Conservation (phyloP, 2,797 vertebrate species). For the Orientallactaga sibirica region DNA sequence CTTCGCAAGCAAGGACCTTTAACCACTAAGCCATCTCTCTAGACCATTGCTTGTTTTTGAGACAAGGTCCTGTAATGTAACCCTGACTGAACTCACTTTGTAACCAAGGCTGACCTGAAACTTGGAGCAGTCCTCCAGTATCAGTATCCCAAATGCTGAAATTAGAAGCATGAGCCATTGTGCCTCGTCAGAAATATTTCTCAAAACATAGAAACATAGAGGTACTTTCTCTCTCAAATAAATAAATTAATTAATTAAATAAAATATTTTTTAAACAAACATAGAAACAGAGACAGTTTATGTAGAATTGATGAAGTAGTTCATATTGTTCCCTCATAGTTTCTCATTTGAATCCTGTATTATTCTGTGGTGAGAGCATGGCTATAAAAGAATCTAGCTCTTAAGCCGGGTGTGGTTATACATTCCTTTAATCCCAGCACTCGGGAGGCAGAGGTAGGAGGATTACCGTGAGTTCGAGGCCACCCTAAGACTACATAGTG, state of each 20-base stretch:
- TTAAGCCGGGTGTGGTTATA: not conserved
- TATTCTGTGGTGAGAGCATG: not conserved
- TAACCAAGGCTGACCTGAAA: not conserved
- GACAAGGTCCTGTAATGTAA: not conserved
- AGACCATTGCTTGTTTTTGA: not conserved
- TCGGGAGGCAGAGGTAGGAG: too few species aligned
- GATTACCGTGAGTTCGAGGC: too few species aligned
- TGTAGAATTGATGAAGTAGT: conserved; percentile 8
- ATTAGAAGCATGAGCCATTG: not conserved
- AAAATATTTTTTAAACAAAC: conserved; percentile 29
- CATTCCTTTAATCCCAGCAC: too few species aligned
- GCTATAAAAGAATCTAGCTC: conserved; percentile 6
- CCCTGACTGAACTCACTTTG: not conserved
- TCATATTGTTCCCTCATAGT: conserved; percentile 25
- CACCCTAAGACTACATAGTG: too few species aligned
- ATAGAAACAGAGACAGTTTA: not conserved
- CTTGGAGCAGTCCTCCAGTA: not conserved
- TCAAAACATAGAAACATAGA: conserved; percentile 11
- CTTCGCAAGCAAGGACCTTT: too few species aligned
- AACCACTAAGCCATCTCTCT: not conserved
- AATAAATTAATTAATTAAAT: too few species aligned
- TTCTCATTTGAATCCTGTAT: conserved; percentile 9
- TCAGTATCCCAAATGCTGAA: not conserved
- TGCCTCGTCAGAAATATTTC: conserved; percentile 17
- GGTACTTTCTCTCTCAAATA: too few species aligned